Conservation (phyloP, 2,113 vertebrate genomes). For the Oceanites oceanicus region DNA sequence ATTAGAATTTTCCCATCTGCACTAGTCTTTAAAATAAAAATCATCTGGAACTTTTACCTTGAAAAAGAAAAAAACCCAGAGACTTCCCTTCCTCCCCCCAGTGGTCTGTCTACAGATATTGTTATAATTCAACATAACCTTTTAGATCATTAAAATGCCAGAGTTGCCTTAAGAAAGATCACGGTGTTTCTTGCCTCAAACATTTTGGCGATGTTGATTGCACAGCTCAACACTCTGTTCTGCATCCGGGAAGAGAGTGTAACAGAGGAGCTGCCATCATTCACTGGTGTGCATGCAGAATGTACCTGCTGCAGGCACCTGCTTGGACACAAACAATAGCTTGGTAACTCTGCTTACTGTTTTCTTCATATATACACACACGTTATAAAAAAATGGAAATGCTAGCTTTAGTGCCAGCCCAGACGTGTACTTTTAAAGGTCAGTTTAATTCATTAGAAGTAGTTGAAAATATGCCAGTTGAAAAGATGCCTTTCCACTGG, state of each 20-base stretch:
- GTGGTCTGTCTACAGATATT: neutral
- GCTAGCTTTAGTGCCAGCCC: neutral
- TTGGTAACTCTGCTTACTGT: neutral
- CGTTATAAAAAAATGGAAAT: neutral
- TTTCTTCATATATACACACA: neutral
- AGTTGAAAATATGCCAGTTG: constrained; percentile 18
- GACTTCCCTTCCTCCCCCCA: neutral
- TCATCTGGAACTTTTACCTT: neutral
- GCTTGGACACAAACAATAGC: neutral
- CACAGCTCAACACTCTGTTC: neutral
- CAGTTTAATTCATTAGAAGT: constrained; percentile 37
- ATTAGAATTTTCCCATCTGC: neutral
- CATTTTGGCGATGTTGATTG: neutral
- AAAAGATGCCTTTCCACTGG: constrained; percentile 10
- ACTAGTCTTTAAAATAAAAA: neutral
- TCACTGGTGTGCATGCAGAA: neutral
- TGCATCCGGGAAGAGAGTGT: neutral
- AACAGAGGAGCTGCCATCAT: neutral
- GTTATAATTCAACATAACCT: neutral
- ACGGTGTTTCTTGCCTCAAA: neutral
- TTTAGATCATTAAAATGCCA: neutral
- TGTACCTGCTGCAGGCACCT: neutral
- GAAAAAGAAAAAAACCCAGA: neutral
- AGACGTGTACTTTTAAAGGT: constrained; percentile 22
- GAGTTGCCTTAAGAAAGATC: neutral